Evolutionary conservation across 2,888 invertebrate genomes (phyloP).

Genomic region (Meteorus colon): DNA sequence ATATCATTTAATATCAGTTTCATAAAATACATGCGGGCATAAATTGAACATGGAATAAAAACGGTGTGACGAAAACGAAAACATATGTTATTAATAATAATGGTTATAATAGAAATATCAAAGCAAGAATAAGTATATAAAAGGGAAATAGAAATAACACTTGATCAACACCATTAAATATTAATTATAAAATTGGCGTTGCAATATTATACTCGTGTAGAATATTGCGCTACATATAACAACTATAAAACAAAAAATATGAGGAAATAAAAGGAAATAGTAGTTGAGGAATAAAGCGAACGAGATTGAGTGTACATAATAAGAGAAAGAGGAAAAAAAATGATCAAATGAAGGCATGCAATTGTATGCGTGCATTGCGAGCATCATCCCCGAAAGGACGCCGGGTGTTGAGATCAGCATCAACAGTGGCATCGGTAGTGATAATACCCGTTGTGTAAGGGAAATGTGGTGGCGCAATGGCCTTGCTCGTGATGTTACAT

Average conservation of each 20-base stretch:
- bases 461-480: slow-evolving; percentile 64
- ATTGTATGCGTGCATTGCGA: slow-evolving; percentile 41
- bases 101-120: no score
- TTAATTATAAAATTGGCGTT: slow-evolving; percentile 33
- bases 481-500: slow-evolving; percentile 70
- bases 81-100: no score
- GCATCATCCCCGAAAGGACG: slow-evolving; percentile 50
- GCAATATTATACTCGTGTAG: slow-evolving; percentile 30
- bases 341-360: slow-evolving; percentile 6
- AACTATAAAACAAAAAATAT: not conserved
- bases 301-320: not conserved
- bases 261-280: not conserved
- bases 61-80: no score
- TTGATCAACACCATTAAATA: not conserved
- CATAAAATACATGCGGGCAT: not conserved
- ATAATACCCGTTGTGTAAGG: slow-evolving; percentile 50
- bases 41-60: not conserved
- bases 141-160: no score
- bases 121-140: no score
- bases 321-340: slow-evolving; percentile 7
- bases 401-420: slow-evolving; percentile 33
- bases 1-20: not conserved
- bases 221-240: not conserved
- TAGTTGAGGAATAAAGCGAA: not conserved
- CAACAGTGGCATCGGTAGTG: not conserved